A percentile compares a stretch with the other conserved stretches of the same genome.
These are phyloP conservation scores for Cardiocondyla obscurior DNA, from an alignment of 1,140 invertebrate species.

Conservation along the genomic window DNA sequence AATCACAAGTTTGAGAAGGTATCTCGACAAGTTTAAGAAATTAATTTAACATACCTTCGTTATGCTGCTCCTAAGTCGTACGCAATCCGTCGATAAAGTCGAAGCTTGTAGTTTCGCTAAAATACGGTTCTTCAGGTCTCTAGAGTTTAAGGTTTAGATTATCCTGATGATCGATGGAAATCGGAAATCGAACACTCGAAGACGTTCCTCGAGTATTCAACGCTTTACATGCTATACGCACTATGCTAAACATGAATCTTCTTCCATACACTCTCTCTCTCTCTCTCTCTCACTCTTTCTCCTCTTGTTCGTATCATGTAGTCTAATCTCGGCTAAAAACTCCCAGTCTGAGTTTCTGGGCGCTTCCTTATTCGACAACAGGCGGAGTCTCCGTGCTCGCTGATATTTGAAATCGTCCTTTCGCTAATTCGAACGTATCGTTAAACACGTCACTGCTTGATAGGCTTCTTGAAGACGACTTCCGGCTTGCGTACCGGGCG, in stretches of 20 bases:
- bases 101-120: neutral
- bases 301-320: neutral
- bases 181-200: neutral
- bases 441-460: slow-evolving; percentile 75
- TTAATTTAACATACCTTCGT: neutral
- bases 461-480: slow-evolving; percentile 82
- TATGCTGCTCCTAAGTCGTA: neutral
- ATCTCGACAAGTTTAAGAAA: neutral
- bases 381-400: slow-evolving; percentile 78
- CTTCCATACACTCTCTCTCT: too few species aligned
- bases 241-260: neutral
- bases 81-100: neutral
- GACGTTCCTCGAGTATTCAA: neutral
- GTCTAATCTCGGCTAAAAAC: neutral
- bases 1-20: neutral
- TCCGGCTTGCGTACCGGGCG: slow-evolving; percentile 79
- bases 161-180: neutral
- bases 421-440: too few species aligned
- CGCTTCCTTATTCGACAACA: slow-evolving; percentile 24
- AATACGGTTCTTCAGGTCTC: slow-evolving; percentile 33
- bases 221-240: neutral
- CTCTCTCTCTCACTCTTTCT: neutral
- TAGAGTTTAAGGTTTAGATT: slow-evolving; percentile 16
- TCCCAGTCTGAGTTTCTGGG: neutral
- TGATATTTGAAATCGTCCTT: slow-evolving; percentile 17